phyloP scores from a whole-genome alignment of 2,797 vertebrate genomes.

The Siniperca obscura region DNA sequence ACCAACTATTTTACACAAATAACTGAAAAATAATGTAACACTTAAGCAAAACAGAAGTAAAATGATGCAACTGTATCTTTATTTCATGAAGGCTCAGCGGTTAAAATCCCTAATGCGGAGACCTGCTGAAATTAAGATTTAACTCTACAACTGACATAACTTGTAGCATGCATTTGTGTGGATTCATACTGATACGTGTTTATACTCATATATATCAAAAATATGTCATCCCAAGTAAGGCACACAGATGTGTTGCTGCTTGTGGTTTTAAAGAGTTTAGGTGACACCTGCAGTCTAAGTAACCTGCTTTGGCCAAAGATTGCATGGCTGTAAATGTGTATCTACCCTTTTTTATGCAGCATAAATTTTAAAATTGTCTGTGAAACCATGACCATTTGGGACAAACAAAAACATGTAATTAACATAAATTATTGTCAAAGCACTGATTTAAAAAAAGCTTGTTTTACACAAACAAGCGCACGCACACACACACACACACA shows the following conservation, averaged over 20 bases:
- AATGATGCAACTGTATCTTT: not conserved
- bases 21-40: not conserved
- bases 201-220: not conserved
- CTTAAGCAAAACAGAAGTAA: not conserved
- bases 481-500: not conserved
- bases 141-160: not conserved
- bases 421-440: not conserved
- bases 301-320: not conserved
- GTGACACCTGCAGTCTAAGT: not conserved
- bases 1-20: not conserved
- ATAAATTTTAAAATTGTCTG: not conserved
- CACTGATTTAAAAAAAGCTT: not conserved
- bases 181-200: not conserved
- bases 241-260: not conserved
- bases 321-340: not conserved
- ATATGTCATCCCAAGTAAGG: not conserved
- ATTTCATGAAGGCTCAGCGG: not conserved
- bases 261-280: constrained; percentile 19
- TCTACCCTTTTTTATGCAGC: not conserved
- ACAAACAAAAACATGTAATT: not conserved
- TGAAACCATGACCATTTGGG: not conserved
- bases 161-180: not conserved
- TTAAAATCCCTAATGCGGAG: not conserved
- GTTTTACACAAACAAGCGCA: not conserved
- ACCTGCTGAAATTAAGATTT: not conserved